Evolutionary conservation across 2,113 vertebrate species (phyloP).

Genomic region (Nycticebus coucang): DNA sequence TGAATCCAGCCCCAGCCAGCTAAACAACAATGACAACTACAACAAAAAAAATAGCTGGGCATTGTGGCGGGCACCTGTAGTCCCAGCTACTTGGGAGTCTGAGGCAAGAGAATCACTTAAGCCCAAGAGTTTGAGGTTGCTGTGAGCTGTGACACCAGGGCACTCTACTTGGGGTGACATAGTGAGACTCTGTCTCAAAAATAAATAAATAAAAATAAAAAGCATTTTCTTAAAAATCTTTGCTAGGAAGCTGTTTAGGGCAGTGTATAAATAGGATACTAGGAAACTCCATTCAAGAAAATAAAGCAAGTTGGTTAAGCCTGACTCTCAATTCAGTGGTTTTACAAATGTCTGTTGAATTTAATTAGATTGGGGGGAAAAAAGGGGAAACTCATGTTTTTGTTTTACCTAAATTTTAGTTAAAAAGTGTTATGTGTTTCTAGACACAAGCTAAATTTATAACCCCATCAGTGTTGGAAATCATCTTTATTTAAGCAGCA

Average conservation of each 20-base stretch:
- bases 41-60: no score
- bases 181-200: no score
- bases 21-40: no score
- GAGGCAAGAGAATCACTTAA: no score
- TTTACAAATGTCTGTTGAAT: slow-evolving; percentile 12
- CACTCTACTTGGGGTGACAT: no score
- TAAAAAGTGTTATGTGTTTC: neutral
- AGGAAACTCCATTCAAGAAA: slow-evolving; percentile 24
- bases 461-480: neutral
- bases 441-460: slow-evolving; percentile 4
- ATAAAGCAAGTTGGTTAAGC: neutral
- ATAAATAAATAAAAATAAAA: slow-evolving; percentile 42
- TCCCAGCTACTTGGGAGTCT: no score
- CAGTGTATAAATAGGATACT: neutral
- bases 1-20: no score
- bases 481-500: slow-evolving; percentile 2
- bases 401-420: slow-evolving; percentile 24
- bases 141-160: no score
- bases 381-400: neutral
- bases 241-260: slow-evolving; percentile 18
- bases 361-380: neutral
- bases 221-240: slow-evolving; percentile 28
- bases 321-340: neutral
- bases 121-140: no score
- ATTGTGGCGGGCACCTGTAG: no score